Conservation (phyloP, 2,797 vertebrate genomes). For the Sebastes nivosus region DNA sequence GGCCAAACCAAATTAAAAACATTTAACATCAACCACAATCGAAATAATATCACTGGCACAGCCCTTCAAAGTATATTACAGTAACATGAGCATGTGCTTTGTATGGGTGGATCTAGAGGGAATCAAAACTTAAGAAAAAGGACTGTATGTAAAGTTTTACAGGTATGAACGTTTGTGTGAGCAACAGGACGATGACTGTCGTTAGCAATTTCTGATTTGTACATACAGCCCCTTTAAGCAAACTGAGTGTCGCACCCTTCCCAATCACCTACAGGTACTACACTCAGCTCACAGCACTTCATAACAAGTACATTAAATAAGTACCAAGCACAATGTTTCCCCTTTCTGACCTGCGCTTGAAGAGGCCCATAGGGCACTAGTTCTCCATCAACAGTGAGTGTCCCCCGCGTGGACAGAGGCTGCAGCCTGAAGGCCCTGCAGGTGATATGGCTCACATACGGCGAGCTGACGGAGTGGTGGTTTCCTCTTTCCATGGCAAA, state of each 20-base stretch:
- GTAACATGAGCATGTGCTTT: neutral
- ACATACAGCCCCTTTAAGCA: neutral
- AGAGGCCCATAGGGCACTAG: constrained; percentile 91
- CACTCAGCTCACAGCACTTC: neutral
- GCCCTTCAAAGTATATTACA: neutral
- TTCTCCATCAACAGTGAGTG: constrained; percentile 93
- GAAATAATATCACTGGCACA: neutral
- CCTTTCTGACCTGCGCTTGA: constrained; percentile 87
- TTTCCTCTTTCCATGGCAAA: constrained; percentile 91
- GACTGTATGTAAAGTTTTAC: too few relatives aligned
- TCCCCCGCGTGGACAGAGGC: constrained; percentile 88
- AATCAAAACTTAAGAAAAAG: neutral
- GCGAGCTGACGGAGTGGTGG: constrained; percentile 86
- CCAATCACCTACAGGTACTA: neutral
- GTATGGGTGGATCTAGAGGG: neutral
- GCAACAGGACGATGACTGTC: too few relatives aligned
- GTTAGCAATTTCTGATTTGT: too few relatives aligned
- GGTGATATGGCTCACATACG: constrained; percentile 85
- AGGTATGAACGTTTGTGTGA: too few relatives aligned
- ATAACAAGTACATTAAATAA: neutral
- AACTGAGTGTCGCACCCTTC: neutral
- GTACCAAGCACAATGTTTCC: neutral
- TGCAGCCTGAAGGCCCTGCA: constrained; percentile 91
- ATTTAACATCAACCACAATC: neutral
- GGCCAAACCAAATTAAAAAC: neutral